Evolutionary conservation across 1,140 invertebrate species (phyloP), one percentile per base, ranked within the genome.

Genomic region (Sitodiplosis mosellana): DNA sequence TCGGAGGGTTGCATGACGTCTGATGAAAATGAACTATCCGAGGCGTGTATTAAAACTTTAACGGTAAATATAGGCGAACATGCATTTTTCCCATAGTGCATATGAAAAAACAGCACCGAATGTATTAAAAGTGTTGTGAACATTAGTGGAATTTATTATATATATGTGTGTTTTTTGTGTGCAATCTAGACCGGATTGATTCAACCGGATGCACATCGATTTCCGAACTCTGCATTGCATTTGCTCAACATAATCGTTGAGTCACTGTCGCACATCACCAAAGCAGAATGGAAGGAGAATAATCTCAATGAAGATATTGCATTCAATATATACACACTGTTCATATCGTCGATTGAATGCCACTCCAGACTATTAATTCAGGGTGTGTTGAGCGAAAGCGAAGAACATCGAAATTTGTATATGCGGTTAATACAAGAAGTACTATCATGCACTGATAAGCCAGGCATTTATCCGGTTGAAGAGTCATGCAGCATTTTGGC

Each of bases 401-500:
- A 60, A 5, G 63, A 66, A 34, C 59, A 66, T 14, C 54, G 60
- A 1, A 52, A 61, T 22, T 60, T 69, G 6, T 65, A 63, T 45
- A 58, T 59, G 40, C 60, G 66, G 49, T 57, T 74, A 34, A 66
- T 75, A 5, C 60, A 66, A 48, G 68, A 67, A 42, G 67, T 74
- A 22, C 59, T 93, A 27, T 70, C 77, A 45, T 89, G 86, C 58
- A 82, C 83, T 14, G 76, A 77, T 48, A 74, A 84, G 48, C 78
- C 82, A 14, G 86, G 87, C 0, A 72, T 81, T 48, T 91, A 85
- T 69, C 87, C 87, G 0, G 71, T 80, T 2, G 81, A 92, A 57
- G 89, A 92, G 66, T 80, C 73, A 0, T 76, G 79, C 45, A 90
- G 86, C 59, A 81, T 80, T 42, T 70, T 90, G 52, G 76, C 87